Conservation (phyloP, 1,140 invertebrate species). For the Danaus plexippus region DNA sequence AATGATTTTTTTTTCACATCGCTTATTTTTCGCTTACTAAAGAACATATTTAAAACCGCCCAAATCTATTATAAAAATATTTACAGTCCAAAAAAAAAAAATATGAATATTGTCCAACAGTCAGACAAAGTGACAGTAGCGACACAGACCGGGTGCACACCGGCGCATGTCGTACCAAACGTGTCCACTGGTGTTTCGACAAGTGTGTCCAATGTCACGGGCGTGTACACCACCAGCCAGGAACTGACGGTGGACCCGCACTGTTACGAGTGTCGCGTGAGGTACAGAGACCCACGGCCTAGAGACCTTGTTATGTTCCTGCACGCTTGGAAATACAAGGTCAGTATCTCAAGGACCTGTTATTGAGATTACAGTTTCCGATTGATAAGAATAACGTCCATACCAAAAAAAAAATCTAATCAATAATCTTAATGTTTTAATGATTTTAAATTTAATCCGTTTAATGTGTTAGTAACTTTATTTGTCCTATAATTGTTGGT, state of each 20-base stretch:
- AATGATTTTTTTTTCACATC: too few species aligned
- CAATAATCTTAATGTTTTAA: too few species aligned
- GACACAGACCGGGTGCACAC: slow-evolving; percentile 84
- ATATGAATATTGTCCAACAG: slow-evolving; percentile 31
- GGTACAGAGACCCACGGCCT: slow-evolving; percentile 91
- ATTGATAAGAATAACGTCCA: too few species aligned
- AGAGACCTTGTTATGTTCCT: slow-evolving; percentile 95
- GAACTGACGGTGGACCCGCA: slow-evolving; percentile 84
- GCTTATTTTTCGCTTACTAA: too few species aligned
- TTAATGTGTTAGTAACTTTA: too few species aligned
- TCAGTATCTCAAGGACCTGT: slow-evolving; percentile 24
- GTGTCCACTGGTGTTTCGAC: slow-evolving; percentile 13
- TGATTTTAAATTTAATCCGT: too few species aligned
- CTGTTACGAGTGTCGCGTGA: slow-evolving; percentile 93
- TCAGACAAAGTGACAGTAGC: slow-evolving; percentile 81
- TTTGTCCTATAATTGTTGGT: too few species aligned
- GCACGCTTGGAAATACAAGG: slow-evolving; percentile 93
- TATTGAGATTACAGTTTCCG: too few species aligned
- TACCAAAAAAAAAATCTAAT: too few species aligned
- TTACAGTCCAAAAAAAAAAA: too few species aligned
- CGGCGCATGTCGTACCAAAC: slow-evolving; percentile 18
- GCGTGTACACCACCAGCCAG: slow-evolving; percentile 17
- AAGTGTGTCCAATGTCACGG: background rate
- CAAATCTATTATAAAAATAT: too few species aligned
- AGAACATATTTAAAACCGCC: too few species aligned